Conservation (phyloP, 2,888 invertebrate species). For the Ormia ochracea region DNA sequence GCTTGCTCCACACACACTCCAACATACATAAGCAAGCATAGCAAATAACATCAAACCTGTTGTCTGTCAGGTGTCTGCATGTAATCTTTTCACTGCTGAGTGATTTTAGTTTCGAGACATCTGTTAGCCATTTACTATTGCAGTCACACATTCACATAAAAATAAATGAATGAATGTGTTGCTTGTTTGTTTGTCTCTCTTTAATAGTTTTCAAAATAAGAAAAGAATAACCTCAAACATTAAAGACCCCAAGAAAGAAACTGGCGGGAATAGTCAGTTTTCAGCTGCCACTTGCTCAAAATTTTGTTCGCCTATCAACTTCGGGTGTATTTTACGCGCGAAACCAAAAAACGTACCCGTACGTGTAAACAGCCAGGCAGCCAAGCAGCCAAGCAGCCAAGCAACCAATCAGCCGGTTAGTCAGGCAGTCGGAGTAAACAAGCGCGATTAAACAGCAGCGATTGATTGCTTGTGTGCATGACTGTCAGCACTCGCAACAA, state of each 20-base stretch:
- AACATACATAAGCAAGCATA: background rate
- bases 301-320: slow-evolving; percentile 72
- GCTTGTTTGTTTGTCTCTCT: background rate
- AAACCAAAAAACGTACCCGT: slow-evolving; percentile 68
- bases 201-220: slow-evolving; percentile 1
- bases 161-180: background rate
- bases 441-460: too few species aligned
- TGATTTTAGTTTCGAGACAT: slow-evolving; percentile 11
- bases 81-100: background rate
- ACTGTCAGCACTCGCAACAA: too few species aligned
- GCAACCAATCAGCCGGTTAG: background rate
- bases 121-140: slow-evolving; percentile 21
- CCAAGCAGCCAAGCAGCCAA: background rate
- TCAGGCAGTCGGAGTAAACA: background rate
- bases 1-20: too few species aligned
- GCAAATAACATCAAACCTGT: slow-evolving; percentile 21
- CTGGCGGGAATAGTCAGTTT: slow-evolving; percentile 56
- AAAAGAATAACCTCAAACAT: slow-evolving; percentile 8
- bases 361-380: slow-evolving; percentile 11
- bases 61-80: slow-evolving; percentile 2
- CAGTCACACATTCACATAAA: background rate
- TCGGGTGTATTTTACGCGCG: slow-evolving; percentile 77
- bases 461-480: too few species aligned
- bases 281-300: slow-evolving; percentile 30
- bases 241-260: slow-evolving; percentile 44